A percentile compares a stretch with the other conserved stretches of the same genome.
Evolutionary conservation across 92 coral and sea anemone species (phyloP).

Genomic region (Muricea muricata): DNA sequence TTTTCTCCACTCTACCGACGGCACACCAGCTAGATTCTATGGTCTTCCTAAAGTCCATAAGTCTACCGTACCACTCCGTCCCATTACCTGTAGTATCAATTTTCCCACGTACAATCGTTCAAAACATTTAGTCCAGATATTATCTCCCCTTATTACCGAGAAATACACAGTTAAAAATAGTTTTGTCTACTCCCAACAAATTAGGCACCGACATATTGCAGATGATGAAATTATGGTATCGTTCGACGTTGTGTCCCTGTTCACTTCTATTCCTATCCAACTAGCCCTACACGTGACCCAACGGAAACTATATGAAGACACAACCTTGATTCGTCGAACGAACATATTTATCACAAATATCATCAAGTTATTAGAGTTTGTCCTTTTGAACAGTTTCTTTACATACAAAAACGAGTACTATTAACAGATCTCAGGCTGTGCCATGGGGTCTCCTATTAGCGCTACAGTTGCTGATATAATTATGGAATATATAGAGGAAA

Average conservation of each 20-base stretch:
- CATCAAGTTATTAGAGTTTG: slow-evolving; percentile 37
- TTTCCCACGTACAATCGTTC: slow-evolving; percentile 39
- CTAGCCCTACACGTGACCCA: neutral
- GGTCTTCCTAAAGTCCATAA: slow-evolving; percentile 46
- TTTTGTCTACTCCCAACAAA: neutral
- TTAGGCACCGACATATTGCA: neutral
- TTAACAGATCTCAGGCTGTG: neutral
- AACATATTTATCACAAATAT: slow-evolving; percentile 29
- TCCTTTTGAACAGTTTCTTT: slow-evolving; percentile 5
- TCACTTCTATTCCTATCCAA: slow-evolving; percentile 54
- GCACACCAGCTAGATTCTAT: slow-evolving; percentile 35
- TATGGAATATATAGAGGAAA: slow-evolving; percentile 27
- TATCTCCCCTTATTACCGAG: slow-evolving; percentile 36
- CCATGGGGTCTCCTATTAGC: neutral
- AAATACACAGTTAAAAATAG: slow-evolving; percentile 45
- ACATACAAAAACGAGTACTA: neutral
- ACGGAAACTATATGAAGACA: neutral
- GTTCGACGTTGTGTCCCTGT: slow-evolving; percentile 57
- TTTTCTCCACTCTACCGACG: slow-evolving; percentile 31
- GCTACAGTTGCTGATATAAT: neutral
- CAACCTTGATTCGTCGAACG: neutral
- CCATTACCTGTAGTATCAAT: slow-evolving; percentile 35
- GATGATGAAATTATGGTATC: slow-evolving; percentile 57
- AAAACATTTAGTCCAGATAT: slow-evolving; percentile 20
- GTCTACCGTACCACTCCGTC: slow-evolving; percentile 33